These are phyloP conservation scores for Anoplophora glabripennis DNA, from an alignment of 1,140 invertebrate genomes.

Conservation along the genomic window DNA sequence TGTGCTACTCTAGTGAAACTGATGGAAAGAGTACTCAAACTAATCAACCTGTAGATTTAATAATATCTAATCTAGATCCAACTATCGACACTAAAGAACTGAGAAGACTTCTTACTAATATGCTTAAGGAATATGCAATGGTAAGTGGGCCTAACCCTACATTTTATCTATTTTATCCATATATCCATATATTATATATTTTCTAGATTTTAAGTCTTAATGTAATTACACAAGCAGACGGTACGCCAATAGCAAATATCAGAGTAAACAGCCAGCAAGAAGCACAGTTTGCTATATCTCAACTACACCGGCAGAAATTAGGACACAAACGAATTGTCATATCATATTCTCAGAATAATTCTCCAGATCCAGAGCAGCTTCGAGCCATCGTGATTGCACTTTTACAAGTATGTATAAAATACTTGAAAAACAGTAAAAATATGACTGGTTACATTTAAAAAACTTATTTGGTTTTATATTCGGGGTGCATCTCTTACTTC, in stretches of 20 bases:
- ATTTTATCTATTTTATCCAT: neutral
- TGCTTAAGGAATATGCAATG: slow-evolving; percentile 69
- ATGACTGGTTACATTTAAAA: no score
- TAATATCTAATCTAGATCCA: slow-evolving; percentile 75
- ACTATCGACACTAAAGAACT: slow-evolving; percentile 70
- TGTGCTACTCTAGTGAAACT: slow-evolving; percentile 9
- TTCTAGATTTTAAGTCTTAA: slow-evolving; percentile 64
- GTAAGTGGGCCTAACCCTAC: slow-evolving; percentile 48
- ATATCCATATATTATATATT: neutral
- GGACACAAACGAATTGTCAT: slow-evolving; percentile 81
- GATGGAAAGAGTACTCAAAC: slow-evolving; percentile 14
- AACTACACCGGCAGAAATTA: slow-evolving; percentile 77
- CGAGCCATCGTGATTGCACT: slow-evolving; percentile 63
- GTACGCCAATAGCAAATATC: slow-evolving; percentile 64
- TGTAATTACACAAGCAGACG: slow-evolving; percentile 66
- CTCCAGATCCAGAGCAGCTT: slow-evolving; percentile 63
- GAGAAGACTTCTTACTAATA: slow-evolving; percentile 61
- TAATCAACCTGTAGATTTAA: slow-evolving; percentile 59
- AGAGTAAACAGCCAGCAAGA: slow-evolving; percentile 62
- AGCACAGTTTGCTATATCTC: slow-evolving; percentile 79
- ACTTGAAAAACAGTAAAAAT: no score
- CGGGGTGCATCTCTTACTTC: no score
- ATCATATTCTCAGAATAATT: slow-evolving; percentile 64
- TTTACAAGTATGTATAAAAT: slow-evolving; percentile 52
- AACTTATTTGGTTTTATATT: no score